Base-by-base conservation (phyloP, 2,113 vertebrate species). In the Leptocoma aspasia region DNA sequence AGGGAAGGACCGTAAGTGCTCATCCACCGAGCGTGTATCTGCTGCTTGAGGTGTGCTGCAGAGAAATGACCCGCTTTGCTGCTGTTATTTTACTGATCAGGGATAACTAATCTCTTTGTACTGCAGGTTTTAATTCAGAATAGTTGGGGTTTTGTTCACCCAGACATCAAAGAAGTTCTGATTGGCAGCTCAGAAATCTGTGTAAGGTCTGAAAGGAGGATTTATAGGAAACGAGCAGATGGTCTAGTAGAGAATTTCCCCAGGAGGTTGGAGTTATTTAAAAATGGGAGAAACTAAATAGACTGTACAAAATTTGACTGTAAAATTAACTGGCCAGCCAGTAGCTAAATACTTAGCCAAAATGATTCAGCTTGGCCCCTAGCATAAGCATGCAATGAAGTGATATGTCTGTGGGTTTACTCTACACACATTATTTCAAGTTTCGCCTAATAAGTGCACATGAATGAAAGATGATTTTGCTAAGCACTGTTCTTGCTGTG, bases 231-330 rank as follows among this genome's bases (percentile, higher is more conserved):
- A 65, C 0, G 41, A 96, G 85, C 96, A 97, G 96, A 97, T 96
- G 95, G 95, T 81, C 56, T 89, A 71, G 71, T 70, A 84, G 79
- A 96, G 79, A 92, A 96, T 96, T 96, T 95, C 94, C 96, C 95
- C 92, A 82, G 93, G 95, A 95, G 93, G 61, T 1, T 95, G 85
- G 86, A 94, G 90, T 94, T 96, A 89, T 84, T 96, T 95, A 89
- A 90, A 96, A 96, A 92, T 22, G 80, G 88, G 88, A 96, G 44
- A 89, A 96, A 94, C 83, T 71, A 96, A 95, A 93, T 56, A 96
- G 90, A 68, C 82, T 95, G 75, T 90, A 92, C 80, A 75, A 90
- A 93, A 95, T 94, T 92, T 95, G 85, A 92, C 79, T 94, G 76
- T 94, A 93, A 96, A 97, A 97, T 96, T 81, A 90, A 86, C 92